phyloP scores from a whole-genome alignment of 2,888 invertebrate species.

The Muscina levida region DNA sequence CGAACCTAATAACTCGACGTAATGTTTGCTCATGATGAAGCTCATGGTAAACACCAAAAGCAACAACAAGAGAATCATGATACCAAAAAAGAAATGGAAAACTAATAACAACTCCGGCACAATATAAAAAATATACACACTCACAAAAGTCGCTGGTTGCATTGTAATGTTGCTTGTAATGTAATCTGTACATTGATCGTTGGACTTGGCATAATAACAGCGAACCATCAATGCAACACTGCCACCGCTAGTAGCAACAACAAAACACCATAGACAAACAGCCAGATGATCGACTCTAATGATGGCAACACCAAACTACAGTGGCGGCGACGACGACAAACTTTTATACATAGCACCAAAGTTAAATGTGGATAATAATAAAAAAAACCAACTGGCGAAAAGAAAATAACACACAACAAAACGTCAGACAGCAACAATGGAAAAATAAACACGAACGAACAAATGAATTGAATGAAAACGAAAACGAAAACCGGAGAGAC shows the following conservation, averaged over 20 bases:
- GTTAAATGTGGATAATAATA: too few relatives aligned
- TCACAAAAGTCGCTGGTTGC: conserved; percentile 57
- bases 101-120: background rate
- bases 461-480: background rate
- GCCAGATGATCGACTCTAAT: too few relatives aligned
- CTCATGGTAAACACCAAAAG: background rate
- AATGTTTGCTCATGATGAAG: background rate
- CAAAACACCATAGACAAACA: background rate
- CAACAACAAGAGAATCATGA: background rate
- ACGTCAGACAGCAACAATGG: background rate
- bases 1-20: too few relatives aligned
- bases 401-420: too few relatives aligned
- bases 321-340: too few relatives aligned
- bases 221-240: conserved; percentile 52
- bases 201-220: conserved; percentile 78
- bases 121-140: conserved; percentile 1
- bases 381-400: too few relatives aligned
- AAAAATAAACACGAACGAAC: conserved; percentile 23
- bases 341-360: too few relatives aligned
- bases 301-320: too few relatives aligned
- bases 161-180: conserved; percentile 43
- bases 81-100: background rate
- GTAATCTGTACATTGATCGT: conserved; percentile 70
- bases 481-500: conserved; percentile 37
- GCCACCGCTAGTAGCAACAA: background rate